These are phyloP conservation scores for Hypomecis punctinalis DNA, from an alignment of 2,888 invertebrate species.

Conservation along the genomic window DNA sequence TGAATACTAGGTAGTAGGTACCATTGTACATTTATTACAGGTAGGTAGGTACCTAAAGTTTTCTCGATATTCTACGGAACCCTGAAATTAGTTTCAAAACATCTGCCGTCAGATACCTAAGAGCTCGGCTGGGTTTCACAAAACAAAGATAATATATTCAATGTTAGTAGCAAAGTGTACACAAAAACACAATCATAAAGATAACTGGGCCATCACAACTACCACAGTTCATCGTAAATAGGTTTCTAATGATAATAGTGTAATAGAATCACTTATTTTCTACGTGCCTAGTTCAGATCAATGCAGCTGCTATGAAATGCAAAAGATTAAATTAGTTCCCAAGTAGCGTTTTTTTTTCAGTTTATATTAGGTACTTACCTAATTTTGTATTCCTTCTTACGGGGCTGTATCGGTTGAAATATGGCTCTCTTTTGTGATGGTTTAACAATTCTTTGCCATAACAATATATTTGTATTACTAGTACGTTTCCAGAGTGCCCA, in stretches of 20 bases:
- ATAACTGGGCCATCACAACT: slow-evolving; percentile 4
- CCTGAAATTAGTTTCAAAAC: not conserved
- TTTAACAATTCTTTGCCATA: too few relatives aligned
- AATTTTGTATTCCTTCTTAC: too few relatives aligned
- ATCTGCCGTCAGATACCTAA: not conserved
- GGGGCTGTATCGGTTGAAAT: too few relatives aligned
- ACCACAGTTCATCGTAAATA: slow-evolving; percentile 14
- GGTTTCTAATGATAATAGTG: not conserved
- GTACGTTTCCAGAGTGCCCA: not conserved
- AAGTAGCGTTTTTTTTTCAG: too few relatives aligned
- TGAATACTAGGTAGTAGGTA: too few relatives aligned
- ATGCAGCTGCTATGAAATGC: too few relatives aligned
- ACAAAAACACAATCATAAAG: slow-evolving; percentile 18
- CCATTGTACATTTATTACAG: not conserved
- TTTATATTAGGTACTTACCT: too few relatives aligned
- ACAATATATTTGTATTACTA: too few relatives aligned
- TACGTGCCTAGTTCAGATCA: not conserved
- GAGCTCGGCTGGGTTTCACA: slow-evolving; percentile 19
- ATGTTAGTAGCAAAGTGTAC: slow-evolving; percentile 15
- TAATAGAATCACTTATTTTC: not conserved
- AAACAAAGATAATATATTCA: slow-evolving; percentile 25
- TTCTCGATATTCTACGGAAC: too few relatives aligned
- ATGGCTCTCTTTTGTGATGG: too few relatives aligned
- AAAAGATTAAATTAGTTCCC: too few relatives aligned
- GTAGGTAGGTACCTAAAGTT: not conserved